Conservation (phyloP, 2,888 invertebrate species). For the Drosophila parthenogenetica region DNA sequence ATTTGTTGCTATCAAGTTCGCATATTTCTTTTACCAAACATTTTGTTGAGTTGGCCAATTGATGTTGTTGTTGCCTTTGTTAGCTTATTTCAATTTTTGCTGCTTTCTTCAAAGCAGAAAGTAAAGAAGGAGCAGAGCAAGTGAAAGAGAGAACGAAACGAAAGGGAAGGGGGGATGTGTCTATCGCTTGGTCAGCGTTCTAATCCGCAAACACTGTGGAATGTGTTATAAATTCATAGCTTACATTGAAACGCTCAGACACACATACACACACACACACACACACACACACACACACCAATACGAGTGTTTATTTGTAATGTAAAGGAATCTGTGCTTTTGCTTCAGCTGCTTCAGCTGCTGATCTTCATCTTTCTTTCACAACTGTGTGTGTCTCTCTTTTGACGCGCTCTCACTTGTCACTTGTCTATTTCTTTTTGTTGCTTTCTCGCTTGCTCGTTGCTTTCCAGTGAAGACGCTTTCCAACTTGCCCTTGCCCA, state of each 20-base stretch:
- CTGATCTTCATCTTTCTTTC: conserved; percentile 23
- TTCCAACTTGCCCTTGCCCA: conserved; percentile 59
- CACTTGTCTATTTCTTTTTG: conserved; percentile 16
- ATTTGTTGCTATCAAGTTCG: conserved; percentile 28
- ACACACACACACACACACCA: neutral
- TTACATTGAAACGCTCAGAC: neutral
- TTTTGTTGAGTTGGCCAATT: conserved; percentile 32
- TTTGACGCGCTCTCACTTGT: conserved; percentile 21
- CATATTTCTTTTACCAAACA: conserved; percentile 6
- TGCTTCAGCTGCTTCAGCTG: conserved; percentile 11
- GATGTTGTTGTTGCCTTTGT: conserved; percentile 1
- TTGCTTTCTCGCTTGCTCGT: conserved; percentile 15
- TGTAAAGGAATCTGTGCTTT: conserved; percentile 29
- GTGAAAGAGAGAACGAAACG: conserved; percentile 3
- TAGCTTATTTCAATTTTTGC: conserved; percentile 34
- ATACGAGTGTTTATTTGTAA: conserved; percentile 19
- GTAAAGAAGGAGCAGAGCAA: neutral
- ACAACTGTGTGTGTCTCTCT: neutral
- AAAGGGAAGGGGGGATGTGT: neutral
- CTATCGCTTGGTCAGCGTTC: conserved; percentile 9
- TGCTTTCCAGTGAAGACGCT: conserved; percentile 41
- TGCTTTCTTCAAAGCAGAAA: conserved; percentile 41
- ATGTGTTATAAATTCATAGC: conserved; percentile 23
- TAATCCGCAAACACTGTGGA: conserved; percentile 15
- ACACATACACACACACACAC: neutral